phyloP scores from a whole-genome alignment of 2,797 vertebrate genomes.

The Sebastes diploproa region DNA sequence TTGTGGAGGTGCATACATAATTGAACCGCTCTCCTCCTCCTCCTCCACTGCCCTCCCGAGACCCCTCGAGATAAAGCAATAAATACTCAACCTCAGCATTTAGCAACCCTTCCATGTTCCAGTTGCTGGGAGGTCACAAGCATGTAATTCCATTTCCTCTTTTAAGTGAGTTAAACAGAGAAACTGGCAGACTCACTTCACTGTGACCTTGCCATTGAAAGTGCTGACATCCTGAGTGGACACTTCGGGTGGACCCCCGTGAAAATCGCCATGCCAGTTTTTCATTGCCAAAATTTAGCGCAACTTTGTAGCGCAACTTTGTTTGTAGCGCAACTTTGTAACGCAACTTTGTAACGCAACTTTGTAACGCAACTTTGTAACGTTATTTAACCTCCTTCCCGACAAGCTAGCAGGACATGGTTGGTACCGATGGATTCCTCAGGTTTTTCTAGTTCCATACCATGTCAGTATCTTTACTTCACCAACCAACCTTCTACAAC shows the following conservation, averaged over 20 bases:
- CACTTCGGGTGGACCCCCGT: background rate
- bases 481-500: no score
- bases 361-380: no score
- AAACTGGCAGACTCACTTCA: slow-evolving; percentile 6
- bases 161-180: slow-evolving; percentile 29
- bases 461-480: no score
- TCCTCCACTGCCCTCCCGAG: slow-evolving; percentile 32
- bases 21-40: slow-evolving; percentile 45
- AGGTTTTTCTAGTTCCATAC: no score
- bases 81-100: slow-evolving; percentile 60
- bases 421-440: no score
- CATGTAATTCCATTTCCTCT: slow-evolving; percentile 47
- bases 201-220: slow-evolving; percentile 4
- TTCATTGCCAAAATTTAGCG: no score
- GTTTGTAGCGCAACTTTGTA: no score
- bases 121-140: slow-evolving; percentile 14
- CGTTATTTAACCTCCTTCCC: no score
- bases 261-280: no score
- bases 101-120: slow-evolving; percentile 28
- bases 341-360: no score
- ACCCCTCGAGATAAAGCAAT: slow-evolving; percentile 51
- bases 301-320: no score
- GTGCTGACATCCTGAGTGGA: slow-evolving; percentile 1
- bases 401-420: no score
- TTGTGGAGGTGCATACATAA: slow-evolving; percentile 73